Base-by-base conservation (phyloP, 2,888 invertebrate species). In the Erebia palarica region DNA sequence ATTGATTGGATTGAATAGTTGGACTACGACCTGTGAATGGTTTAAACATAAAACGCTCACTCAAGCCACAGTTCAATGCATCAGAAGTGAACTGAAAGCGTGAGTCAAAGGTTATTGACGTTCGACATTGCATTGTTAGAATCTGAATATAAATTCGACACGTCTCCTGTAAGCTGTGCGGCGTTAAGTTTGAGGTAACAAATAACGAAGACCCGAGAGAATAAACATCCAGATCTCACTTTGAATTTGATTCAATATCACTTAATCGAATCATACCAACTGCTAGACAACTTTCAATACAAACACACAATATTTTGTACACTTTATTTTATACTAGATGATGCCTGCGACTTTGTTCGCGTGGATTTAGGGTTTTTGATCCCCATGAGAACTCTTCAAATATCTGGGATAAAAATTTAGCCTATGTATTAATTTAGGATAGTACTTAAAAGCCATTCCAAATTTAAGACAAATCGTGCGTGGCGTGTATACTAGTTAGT, bases 191-290 rank as follows among this genome's bases (percentile, higher is more conserved):
- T 13, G 21, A 21, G 57, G 18, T 21, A 27, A 13, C 21, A 21
- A 57, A 57, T 21, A 21, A 21, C 21, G 11, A 58, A 14, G 21
- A 13, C 57, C 21, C 21, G 13, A 13, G 27, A 58, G 27, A 27
- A 27, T 58, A 27, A 55, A 58, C 27, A 57, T 14, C 7, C 21
- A 7, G 1, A 14, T 58, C 57, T 27, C 27, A 58, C 57, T 58
- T 27, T 58, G 57, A 5, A 58, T 58, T 27, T 58, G 57, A 58
- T 58, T 58, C 21, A 27, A 58, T 58, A 58, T 58, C 21, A 27
- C 27, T 27, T 7, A 58, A 58, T 58, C 55, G 53, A 16, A 53
- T 7, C n/a, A 53, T 16, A 16, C 16, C 9, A 9, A 53, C 16
- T 53, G 9, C 18, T 10, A 55, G 16, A 10, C 10, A 10, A 10